These are phyloP conservation scores for Orthosia gracilis DNA, from an alignment of 2,888 invertebrate species.

Conservation along the genomic window DNA sequence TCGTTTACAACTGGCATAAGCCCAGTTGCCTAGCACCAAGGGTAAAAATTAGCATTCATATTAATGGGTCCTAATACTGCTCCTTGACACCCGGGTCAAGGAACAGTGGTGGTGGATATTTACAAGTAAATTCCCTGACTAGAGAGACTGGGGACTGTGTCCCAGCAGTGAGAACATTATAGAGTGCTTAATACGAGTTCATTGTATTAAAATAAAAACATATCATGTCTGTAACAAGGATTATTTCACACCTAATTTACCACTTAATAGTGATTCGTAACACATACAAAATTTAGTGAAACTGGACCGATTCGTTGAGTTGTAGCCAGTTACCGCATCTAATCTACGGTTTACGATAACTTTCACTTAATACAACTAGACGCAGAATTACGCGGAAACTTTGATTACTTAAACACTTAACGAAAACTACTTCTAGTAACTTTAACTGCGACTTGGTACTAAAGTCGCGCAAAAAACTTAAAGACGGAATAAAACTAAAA, in stretches of 20 bases:
- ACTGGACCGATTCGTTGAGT: conserved; percentile 6
- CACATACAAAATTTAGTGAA: conserved; percentile 11
- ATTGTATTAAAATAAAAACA: background rate
- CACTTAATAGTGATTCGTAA: conserved; percentile 14
- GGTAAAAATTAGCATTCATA: no score
- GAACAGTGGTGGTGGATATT: no score
- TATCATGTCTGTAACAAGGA: background rate
- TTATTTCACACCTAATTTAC: conserved; percentile 11
- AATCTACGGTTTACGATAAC: conserved; percentile 29
- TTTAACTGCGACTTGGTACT: conserved; percentile 6
- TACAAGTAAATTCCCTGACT: no score
- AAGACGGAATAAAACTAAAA: conserved; percentile 6
- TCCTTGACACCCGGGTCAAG: no score
- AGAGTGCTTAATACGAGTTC: background rate
- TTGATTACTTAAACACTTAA: conserved; percentile 1
- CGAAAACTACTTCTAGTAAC: conserved; percentile 6
- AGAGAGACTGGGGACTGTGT: no score
- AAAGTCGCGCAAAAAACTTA: background rate
- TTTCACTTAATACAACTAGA: conserved; percentile 36
- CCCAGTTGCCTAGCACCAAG: no score
- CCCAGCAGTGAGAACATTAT: background rate
- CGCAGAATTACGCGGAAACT: conserved; percentile 17
- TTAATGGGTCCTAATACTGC: no score
- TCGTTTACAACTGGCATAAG: no score
- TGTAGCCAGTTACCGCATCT: conserved; percentile 52